Percentiles rank a stretch among this genome's conserved stretches.
Conservation (phyloP, 2,888 invertebrate genomes). For the Carabus problematicus region DNA sequence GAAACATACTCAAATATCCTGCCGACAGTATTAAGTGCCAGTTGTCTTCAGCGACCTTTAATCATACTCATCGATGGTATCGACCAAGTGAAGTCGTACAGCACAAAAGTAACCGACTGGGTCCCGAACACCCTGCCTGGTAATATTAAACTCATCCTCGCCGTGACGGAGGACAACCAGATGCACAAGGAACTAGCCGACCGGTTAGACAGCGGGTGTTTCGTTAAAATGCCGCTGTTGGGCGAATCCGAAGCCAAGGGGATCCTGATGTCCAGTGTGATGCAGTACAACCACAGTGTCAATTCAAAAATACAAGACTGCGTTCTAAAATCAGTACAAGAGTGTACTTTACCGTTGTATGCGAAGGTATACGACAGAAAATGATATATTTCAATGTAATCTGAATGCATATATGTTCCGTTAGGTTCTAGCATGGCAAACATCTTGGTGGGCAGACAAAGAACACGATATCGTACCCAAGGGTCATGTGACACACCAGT, state of each 20-base stretch:
- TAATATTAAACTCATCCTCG: constrained; percentile 78
- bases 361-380: constrained; percentile 67
- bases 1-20: constrained; percentile 72
- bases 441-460: constrained; percentile 67
- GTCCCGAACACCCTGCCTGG: constrained; percentile 76
- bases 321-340: constrained; percentile 66
- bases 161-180: constrained; percentile 67
- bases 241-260: constrained; percentile 63
- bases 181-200: constrained; percentile 57
- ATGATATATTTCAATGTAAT: no score
- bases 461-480: constrained; percentile 64
- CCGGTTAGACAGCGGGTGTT: constrained; percentile 52
- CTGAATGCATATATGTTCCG: constrained; percentile 28
- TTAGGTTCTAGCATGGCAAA: constrained; percentile 69
- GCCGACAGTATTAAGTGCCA: constrained; percentile 62
- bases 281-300: constrained; percentile 68
- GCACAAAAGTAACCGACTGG: constrained; percentile 74
- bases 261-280: constrained; percentile 63
- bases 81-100: constrained; percentile 67
- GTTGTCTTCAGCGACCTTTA: constrained; percentile 66
- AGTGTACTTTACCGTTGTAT: constrained; percentile 73
- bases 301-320: constrained; percentile 67
- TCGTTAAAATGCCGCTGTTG: constrained; percentile 62
- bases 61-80: constrained; percentile 81
- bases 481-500: constrained; percentile 67